Conservation (phyloP, 2,888 invertebrate species). For the Drosophila infuscata region DNA sequence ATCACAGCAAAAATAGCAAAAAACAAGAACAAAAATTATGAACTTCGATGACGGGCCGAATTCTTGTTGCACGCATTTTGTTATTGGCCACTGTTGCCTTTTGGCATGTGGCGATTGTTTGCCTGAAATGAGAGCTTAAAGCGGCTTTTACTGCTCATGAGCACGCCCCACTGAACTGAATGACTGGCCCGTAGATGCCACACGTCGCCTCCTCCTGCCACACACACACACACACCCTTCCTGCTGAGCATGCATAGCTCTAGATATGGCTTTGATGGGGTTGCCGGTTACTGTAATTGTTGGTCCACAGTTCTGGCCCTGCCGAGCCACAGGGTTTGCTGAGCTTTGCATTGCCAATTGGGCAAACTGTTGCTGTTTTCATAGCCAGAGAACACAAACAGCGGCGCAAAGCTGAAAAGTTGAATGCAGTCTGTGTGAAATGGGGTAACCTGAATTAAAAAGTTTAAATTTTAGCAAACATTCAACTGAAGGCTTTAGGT, state of each 20-base stretch:
- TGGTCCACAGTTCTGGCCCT: slow-evolving; percentile 24
- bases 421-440: slow-evolving; percentile 20
- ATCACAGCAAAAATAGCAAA: background rate
- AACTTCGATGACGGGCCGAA: slow-evolving; percentile 53
- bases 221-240: background rate
- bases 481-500: background rate
- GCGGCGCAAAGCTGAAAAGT: slow-evolving; percentile 35
- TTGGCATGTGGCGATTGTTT: slow-evolving; percentile 44
- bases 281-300: slow-evolving; percentile 55
- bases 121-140: slow-evolving; percentile 60
- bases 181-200: slow-evolving; percentile 10
- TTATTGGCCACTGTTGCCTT: slow-evolving; percentile 37
- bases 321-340: slow-evolving; percentile 29
- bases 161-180: slow-evolving; percentile 56
- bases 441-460: slow-evolving; percentile 3
- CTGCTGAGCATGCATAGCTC: slow-evolving; percentile 27
- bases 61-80: slow-evolving; percentile 47
- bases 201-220: no score
- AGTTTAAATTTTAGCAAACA: background rate
- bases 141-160: slow-evolving; percentile 71
- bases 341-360: slow-evolving; percentile 44
- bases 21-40: slow-evolving; percentile 47
- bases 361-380: slow-evolving; percentile 60
- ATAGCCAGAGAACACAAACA: slow-evolving; percentile 16
- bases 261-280: slow-evolving; percentile 42